Percentiles rank a stretch among this genome's conserved stretches.
phyloP scores from a whole-genome alignment of 2,113 vertebrate species.

The Esox niger region DNA sequence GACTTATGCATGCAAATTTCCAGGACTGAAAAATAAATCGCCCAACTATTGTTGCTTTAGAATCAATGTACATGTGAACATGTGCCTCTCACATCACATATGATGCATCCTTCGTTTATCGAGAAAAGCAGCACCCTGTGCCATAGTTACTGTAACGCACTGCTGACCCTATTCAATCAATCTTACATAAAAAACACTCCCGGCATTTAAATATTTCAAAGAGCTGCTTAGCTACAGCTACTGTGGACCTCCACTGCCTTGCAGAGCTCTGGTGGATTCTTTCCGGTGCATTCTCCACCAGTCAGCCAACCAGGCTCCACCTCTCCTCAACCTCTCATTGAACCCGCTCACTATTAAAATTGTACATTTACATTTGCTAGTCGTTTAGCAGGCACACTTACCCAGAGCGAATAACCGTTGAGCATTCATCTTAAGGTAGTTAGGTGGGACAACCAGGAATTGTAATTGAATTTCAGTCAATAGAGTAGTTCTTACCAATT shows the following conservation, averaged over 20 bases:
- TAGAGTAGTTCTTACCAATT: no score
- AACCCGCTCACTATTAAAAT: no score
- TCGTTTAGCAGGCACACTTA: no score
- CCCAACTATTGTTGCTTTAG: neutral
- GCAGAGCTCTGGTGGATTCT: constrained; percentile 18
- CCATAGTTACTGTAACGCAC: constrained; percentile 42
- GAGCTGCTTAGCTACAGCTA: constrained; percentile 40
- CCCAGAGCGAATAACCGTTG: no score
- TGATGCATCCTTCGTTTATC: constrained; percentile 19
- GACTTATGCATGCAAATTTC: neutral
- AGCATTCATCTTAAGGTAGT: no score
- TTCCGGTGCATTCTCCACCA: neutral
- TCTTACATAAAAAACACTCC: constrained; percentile 62
- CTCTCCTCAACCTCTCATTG: no score
- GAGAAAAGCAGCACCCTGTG: constrained; percentile 32
- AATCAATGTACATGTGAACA: neutral
- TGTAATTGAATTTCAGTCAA: no score
- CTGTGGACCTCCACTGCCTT: constrained; percentile 35
- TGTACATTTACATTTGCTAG: no score
- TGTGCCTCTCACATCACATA: constrained; percentile 17
- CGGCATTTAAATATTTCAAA: constrained; percentile 75
- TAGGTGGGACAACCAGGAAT: no score
- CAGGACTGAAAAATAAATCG: neutral
- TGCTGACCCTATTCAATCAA: constrained; percentile 75
- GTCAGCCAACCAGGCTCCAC: no score